Conservation (phyloP, 1,140 invertebrate genomes). For the Tenebrio molitor region DNA sequence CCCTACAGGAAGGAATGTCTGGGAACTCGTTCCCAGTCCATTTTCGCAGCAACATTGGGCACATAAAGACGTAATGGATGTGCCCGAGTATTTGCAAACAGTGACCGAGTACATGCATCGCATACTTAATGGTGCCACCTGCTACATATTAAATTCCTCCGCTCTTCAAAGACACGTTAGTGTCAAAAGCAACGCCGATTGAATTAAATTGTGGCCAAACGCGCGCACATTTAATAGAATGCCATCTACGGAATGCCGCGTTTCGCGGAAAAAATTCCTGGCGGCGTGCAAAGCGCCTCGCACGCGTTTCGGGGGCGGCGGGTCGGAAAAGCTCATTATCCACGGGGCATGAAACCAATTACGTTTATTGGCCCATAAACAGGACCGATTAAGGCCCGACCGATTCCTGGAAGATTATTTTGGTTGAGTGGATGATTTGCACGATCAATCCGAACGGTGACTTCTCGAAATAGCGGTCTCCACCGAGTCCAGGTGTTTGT, state of each 20-base stretch:
- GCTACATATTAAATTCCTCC: slow-evolving; percentile 44
- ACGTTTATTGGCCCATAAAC: slow-evolving; percentile 43
- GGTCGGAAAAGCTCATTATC: slow-evolving; percentile 9
- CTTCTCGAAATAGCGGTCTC: slow-evolving; percentile 29
- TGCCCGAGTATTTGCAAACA: slow-evolving; percentile 47
- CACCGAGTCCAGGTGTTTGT: slow-evolving; percentile 35
- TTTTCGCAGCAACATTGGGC: slow-evolving; percentile 26
- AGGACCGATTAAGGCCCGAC: slow-evolving; percentile 30
- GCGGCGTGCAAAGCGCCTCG: too few species aligned
- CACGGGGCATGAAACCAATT: slow-evolving; percentile 38
- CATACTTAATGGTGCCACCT: slow-evolving; percentile 47
- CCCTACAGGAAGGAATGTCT: slow-evolving; percentile 2
- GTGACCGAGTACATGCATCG: slow-evolving; percentile 43
- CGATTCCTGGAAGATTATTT: slow-evolving; percentile 41
- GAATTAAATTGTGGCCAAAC: slow-evolving; percentile 42
- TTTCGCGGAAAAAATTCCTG: slow-evolving; percentile 5
- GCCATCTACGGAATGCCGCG: slow-evolving; percentile 16
- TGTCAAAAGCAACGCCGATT: slow-evolving; percentile 28
- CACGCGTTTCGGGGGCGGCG: neutral
- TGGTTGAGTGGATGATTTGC: slow-evolving; percentile 41
- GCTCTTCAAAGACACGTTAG: slow-evolving; percentile 39
- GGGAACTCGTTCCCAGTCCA: neutral
- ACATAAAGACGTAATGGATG: slow-evolving; percentile 46
- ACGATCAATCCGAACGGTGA: slow-evolving; percentile 32
- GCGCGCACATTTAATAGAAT: slow-evolving; percentile 28